Evolutionary conservation across 2,888 invertebrate genomes (phyloP).

Genomic region (Scrobipalpa atriplicella): DNA sequence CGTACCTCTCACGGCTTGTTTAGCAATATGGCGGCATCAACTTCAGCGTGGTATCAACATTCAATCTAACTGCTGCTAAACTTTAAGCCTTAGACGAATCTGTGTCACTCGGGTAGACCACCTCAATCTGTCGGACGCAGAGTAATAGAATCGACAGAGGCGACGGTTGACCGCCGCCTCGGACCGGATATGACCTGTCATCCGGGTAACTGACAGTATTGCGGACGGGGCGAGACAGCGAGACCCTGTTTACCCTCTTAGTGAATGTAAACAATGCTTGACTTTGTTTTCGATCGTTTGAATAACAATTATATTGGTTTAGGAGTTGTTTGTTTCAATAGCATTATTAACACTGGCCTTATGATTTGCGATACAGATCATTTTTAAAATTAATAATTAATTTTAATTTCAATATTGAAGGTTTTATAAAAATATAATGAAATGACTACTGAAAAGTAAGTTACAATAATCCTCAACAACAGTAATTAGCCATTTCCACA

Average conservation of each 20-base stretch:
- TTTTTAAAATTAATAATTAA: no score
- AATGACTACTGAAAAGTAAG: no score
- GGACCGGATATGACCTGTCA: slow-evolving; percentile 75
- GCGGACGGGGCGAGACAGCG: slow-evolving; percentile 51
- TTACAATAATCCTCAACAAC: no score
- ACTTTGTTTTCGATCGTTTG: slow-evolving; percentile 37
- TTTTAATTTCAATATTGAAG: no score
- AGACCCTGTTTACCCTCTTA: slow-evolving; percentile 61
- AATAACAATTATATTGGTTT: slow-evolving; percentile 16
- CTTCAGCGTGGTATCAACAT: slow-evolving; percentile 13
- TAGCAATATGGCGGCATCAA: slow-evolving; percentile 10
- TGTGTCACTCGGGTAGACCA: slow-evolving; percentile 43
- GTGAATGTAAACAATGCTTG: slow-evolving; percentile 63
- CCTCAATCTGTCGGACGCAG: slow-evolving; percentile 70
- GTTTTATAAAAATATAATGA: no score
- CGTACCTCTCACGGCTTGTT: slow-evolving; percentile 7
- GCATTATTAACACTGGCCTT: background rate
- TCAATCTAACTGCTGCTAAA: slow-evolving; percentile 32
- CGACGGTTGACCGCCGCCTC: slow-evolving; percentile 59
- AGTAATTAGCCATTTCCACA: background rate
- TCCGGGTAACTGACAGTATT: slow-evolving; percentile 64
- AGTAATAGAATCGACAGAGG: slow-evolving; percentile 74
- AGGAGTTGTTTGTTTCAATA: background rate
- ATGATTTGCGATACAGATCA: no score
- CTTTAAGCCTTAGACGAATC: slow-evolving; percentile 34